Conservation (phyloP, 2,888 invertebrate genomes). For the Diploptera punctata region DNA sequence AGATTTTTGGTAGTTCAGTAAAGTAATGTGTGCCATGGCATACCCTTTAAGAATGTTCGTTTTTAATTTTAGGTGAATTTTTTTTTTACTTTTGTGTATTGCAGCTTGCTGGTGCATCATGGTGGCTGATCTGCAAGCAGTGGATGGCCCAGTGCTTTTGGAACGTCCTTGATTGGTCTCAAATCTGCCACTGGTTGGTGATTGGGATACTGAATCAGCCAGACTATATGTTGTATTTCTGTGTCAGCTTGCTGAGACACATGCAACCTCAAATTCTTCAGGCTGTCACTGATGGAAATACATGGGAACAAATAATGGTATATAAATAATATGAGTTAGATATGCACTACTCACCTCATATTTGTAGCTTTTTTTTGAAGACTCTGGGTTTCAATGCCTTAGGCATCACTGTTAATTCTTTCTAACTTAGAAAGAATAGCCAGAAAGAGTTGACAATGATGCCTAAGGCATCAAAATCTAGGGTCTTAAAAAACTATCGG, state of each 20-base stretch:
- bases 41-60: no score
- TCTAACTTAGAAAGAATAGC: no score
- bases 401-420: no score
- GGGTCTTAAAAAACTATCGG: no score
- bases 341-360: background rate
- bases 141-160: slow-evolving; percentile 41
- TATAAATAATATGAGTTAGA: background rate
- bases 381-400: no score
- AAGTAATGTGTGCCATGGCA: no score
- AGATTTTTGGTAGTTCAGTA: no score
- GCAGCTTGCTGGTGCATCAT: slow-evolving; percentile 33
- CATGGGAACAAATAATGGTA: slow-evolving; percentile 29
- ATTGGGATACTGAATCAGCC: slow-evolving; percentile 30
- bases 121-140: slow-evolving; percentile 32
- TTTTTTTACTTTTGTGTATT: no score
- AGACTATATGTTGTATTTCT: slow-evolving; percentile 39
- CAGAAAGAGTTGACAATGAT: no score
- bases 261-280: slow-evolving; percentile 33
- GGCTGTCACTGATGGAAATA: slow-evolving; percentile 23
- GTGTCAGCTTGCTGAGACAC: slow-evolving; percentile 36
- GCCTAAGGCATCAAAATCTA: no score
- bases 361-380: no score
- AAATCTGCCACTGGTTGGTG: slow-evolving; percentile 39
- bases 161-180: slow-evolving; percentile 38
- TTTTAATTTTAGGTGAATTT: no score